These are phyloP conservation scores for Mastomys natalensis DNA, from an alignment of 2,113 vertebrate genomes.

Conservation along the genomic window DNA sequence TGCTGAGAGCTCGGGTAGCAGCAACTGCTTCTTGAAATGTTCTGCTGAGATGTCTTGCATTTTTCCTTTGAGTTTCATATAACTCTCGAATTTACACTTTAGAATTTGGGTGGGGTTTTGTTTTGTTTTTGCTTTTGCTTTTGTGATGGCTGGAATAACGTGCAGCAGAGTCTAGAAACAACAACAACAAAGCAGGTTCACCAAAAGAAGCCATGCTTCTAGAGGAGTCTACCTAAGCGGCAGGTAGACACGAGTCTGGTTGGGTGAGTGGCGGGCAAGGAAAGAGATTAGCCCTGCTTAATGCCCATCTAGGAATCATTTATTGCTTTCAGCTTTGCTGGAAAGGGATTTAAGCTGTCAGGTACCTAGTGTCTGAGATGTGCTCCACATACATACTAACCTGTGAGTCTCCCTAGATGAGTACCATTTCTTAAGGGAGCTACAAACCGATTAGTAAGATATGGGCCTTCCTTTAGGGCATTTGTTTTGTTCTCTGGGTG, in stretches of 20 bases:
- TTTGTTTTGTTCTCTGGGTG: neutral
- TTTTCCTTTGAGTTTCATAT: constrained; percentile 62
- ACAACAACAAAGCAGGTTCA: constrained; percentile 48
- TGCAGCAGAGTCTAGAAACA: neutral
- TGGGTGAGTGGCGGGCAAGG: neutral
- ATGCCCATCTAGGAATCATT: neutral
- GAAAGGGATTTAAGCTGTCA: constrained; percentile 31
- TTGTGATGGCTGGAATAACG: constrained; percentile 54
- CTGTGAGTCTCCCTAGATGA: too few relatives aligned
- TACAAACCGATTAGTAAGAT: neutral
- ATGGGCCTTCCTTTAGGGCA: neutral
- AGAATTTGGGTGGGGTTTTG: neutral
- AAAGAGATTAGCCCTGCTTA: neutral
- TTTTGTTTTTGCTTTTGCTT: neutral
- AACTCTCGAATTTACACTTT: constrained; percentile 57
- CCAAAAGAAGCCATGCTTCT: neutral
- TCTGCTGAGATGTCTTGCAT: constrained; percentile 2
- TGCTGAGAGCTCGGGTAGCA: neutral
- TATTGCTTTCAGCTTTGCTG: neutral
- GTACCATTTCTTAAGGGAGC: neutral
- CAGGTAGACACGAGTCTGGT: neutral
- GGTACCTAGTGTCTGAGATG: neutral
- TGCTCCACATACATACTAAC: neutral
- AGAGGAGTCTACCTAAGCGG: neutral
- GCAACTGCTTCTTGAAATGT: neutral